Conservation (phyloP, 1,140 invertebrate species). For the Bombus sylvicola region DNA sequence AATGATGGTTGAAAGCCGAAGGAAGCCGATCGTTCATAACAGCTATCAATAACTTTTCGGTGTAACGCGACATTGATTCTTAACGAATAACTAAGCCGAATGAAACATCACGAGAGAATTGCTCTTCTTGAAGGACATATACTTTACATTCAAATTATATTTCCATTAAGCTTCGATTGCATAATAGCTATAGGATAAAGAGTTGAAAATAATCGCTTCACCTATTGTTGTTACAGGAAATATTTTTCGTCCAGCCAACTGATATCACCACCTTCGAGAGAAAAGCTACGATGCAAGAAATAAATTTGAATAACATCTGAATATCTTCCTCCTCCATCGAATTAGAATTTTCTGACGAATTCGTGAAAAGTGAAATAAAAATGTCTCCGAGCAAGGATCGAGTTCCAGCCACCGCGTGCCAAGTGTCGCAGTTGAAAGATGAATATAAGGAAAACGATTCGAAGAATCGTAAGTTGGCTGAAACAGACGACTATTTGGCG, state of each 20-base stretch:
- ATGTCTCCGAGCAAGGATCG: slow-evolving; percentile 65
- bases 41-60: too few relatives aligned
- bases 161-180: not conserved
- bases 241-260: too few relatives aligned
- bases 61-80: too few relatives aligned
- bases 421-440: slow-evolving; percentile 10
- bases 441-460: slow-evolving; percentile 8
- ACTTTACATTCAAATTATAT: not conserved
- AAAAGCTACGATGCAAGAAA: not conserved
- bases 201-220: not conserved
- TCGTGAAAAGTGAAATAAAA: not conserved
- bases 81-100: not conserved
- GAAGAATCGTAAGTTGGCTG: slow-evolving; percentile 2
- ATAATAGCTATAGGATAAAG: not conserved
- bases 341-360: not conserved
- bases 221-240: not conserved
- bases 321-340: accelerated
- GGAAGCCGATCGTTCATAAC: too few relatives aligned
- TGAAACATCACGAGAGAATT: not conserved
- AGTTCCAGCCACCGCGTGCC: slow-evolving; percentile 41
- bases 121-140: too few relatives aligned
- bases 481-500: not conserved
- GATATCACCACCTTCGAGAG: too few relatives aligned
- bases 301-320: not conserved
- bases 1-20: too few relatives aligned